Conservation (phyloP, 2,113 vertebrate species). For the Rana temporaria region DNA sequence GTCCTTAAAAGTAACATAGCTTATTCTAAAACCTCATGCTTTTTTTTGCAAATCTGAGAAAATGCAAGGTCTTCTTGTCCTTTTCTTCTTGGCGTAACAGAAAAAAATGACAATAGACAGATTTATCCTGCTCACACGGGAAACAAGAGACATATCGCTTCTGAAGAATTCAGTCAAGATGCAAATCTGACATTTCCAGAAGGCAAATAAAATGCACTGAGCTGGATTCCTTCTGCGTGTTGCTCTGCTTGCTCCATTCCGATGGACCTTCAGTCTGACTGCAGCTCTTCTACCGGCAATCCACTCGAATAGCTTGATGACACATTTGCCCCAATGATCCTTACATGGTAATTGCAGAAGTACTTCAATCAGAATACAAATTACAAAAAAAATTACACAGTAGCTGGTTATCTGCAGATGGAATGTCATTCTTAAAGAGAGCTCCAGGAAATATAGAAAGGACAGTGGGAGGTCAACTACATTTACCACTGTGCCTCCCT, state of each 20-base stretch:
- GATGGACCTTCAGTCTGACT: constrained; percentile 58
- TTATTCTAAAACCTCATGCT: background rate
- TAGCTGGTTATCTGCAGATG: too few relatives aligned
- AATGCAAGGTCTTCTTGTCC: constrained; percentile 2
- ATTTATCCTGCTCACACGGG: constrained; percentile 12
- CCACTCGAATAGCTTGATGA: constrained; percentile 24
- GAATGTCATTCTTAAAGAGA: too few relatives aligned
- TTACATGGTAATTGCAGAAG: too few relatives aligned
- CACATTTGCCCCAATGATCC: background rate
- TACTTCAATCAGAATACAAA: too few relatives aligned
- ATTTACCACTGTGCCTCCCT: too few relatives aligned
- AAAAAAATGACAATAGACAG: constrained; percentile 33
- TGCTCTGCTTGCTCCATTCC: constrained; percentile 45
- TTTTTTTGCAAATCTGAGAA: background rate
- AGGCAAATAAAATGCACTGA: constrained; percentile 51
- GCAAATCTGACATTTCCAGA: constrained; percentile 61
- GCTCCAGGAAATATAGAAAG: too few relatives aligned
- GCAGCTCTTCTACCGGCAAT: background rate
- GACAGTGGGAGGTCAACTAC: too few relatives aligned
- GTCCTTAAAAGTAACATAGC: background rate
- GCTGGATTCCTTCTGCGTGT: constrained; percentile 42
- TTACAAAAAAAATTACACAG: too few relatives aligned
- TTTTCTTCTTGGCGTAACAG: background rate
- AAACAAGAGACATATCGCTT: constrained; percentile 19
- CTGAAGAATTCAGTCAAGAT: constrained; percentile 60